Base-by-base conservation (phyloP, 2,888 invertebrate genomes). In the Phyto melanocephala region DNA sequence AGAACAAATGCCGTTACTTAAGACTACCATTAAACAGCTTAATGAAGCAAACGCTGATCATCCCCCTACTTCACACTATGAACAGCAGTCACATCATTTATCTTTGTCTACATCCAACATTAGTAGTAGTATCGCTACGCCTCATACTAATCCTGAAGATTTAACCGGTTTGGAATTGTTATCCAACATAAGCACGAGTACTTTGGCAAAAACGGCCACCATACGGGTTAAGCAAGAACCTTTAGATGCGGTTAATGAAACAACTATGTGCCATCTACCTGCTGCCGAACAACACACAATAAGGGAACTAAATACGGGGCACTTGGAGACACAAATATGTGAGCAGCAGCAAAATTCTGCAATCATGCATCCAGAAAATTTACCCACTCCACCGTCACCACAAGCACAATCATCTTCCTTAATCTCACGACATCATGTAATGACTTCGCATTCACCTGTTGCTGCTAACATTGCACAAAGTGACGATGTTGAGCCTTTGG, bases 131-230 rank as follows among this genome's bases (percentile, higher is more conserved):
- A 65, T 78, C 2, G 24, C 77, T n/a, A 35, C 82, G 1, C 58
- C 78, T 1, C 84, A 84, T 35, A 45, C 67, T 10, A 81, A 70
- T 13, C 67, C 85, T n/a, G 94, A 95, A 0, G 96, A 96, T 88
- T 91, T 96, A 7, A 96, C 96, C 85, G 97, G 97, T 0, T 91
- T 97, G 37, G 96, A 97, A 88, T 90, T 97, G 47, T 90, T 97
- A 24, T 96, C 96, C 0, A 96, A 96, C 87, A 91, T 91, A n/a
- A 96, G 96, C 88, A 96, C 97, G 80, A 96, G 95, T 74, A 95
- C 96, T 86, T 94, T 95, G 85, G 89, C 87, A 20, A 88, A 87
- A 60, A 80, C 75, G 22, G 65, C 58, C n/a, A 62, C 63, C 5
- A 85, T 90, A 42, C 85, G 87, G 1, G 92, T 92, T 8, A 91